Evolutionary conservation across 2,888 invertebrate species (phyloP).

Genomic region (Oeneis ivallda): DNA sequence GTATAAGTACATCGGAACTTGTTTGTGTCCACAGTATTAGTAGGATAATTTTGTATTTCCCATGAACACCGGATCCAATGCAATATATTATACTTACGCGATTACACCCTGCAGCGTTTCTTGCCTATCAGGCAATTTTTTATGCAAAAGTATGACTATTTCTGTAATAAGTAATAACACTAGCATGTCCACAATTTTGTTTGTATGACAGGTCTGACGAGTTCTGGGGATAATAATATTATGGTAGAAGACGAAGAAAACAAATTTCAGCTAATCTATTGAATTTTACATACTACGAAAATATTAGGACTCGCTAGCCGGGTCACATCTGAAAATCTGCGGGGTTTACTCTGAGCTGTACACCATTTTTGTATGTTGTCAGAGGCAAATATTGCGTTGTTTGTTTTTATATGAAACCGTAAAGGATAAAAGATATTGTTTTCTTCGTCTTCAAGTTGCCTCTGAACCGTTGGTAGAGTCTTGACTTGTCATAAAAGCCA

Average conservation of each 20-base stretch:
- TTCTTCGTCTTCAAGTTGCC: too few species aligned
- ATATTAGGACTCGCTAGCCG: too few species aligned
- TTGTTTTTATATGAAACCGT: too few species aligned
- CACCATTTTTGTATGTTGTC: too few species aligned
- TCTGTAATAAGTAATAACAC: constrained; percentile 7
- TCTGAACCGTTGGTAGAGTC: too few species aligned
- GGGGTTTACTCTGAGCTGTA: too few species aligned
- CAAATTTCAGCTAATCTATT: not conserved
- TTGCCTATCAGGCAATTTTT: constrained; percentile 17
- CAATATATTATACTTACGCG: constrained; percentile 18
- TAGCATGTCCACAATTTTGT: constrained; percentile 5
- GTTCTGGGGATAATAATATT: not conserved
- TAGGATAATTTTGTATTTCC: constrained; percentile 7
- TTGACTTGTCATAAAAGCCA: too few species aligned
- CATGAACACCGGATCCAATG: constrained; percentile 20
- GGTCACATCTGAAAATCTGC: too few species aligned
- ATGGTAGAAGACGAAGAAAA: not conserved
- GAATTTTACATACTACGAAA: not conserved
- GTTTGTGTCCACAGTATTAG: constrained; percentile 3
- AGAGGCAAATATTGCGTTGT: too few species aligned
- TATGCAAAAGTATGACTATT: constrained; percentile 8
- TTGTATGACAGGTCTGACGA: not conserved
- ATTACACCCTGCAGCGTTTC: constrained; percentile 16
- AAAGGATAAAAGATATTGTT: too few species aligned
- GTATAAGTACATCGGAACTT: not conserved